A percentile compares a stretch with the other conserved stretches of the same genome.
Evolutionary conservation across 2,113 vertebrate genomes (phyloP).

Genomic region (Aepyceros melampus): DNA sequence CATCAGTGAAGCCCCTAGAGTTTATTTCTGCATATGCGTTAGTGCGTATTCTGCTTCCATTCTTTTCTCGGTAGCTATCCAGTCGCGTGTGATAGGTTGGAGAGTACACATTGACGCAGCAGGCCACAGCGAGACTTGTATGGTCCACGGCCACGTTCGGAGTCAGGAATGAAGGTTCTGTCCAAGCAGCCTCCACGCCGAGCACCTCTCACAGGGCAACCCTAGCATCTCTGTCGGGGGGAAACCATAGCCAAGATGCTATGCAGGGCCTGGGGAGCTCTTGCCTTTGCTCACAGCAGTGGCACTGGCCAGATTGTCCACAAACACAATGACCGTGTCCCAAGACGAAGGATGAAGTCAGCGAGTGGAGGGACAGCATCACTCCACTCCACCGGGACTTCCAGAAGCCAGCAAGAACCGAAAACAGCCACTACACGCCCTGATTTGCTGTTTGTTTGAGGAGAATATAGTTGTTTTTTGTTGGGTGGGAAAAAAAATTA

Average conservation of each 20-base stretch:
- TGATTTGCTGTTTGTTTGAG: fast-evolving
- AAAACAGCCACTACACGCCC: fast-evolving
- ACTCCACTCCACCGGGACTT: fast-evolving
- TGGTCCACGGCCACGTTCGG: fast-evolving
- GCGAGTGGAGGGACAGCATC: fast-evolving
- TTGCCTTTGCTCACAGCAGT: not conserved
- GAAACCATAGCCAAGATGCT: fast-evolving
- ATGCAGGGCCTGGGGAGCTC: fast-evolving
- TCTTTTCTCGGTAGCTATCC: not conserved
- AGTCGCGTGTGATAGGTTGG: not conserved
- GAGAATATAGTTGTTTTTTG: not conserved
- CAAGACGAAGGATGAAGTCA: fast-evolving
- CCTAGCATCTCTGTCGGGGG: fast-evolving
- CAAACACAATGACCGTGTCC: fast-evolving
- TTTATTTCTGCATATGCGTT: fast-evolving
- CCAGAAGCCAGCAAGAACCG: fast-evolving
- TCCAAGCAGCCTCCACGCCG: not conserved
- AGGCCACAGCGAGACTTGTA: fast-evolving
- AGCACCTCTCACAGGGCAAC: fast-evolving
- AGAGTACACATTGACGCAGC: fast-evolving
- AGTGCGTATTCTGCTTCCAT: fast-evolving
- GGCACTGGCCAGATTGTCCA: fast-evolving
- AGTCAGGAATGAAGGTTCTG: fast-evolving
- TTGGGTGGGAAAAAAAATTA: not conserved
- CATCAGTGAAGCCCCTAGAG: not conserved